Evolutionary conservation across 2,888 invertebrate genomes (phyloP).

Genomic region (Drosophila silvestris): DNA sequence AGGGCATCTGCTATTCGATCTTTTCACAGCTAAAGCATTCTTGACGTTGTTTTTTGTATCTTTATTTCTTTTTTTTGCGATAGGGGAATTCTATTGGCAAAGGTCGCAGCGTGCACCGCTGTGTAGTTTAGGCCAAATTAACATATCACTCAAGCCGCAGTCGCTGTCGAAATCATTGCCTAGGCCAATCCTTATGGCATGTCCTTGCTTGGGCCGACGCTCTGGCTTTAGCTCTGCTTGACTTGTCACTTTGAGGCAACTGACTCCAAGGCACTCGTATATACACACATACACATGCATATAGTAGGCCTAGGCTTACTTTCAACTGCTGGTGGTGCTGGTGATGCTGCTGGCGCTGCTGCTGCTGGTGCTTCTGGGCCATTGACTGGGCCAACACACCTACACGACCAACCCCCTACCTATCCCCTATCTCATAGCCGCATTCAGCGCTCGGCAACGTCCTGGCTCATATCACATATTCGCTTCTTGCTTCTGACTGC

Average conservation of each 20-base stretch:
- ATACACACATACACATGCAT: neutral
- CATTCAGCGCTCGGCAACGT: constrained; percentile 29
- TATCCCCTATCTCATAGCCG: neutral
- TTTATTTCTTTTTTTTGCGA: constrained; percentile 16
- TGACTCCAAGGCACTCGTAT: constrained; percentile 37
- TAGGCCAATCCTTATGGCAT: constrained; percentile 43
- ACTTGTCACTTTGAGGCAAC: constrained; percentile 69
- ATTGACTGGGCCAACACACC: constrained; percentile 30
- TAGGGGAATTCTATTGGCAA: constrained; percentile 51
- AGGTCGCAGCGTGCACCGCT: constrained; percentile 47
- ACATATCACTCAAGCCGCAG: constrained; percentile 70
- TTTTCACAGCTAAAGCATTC: neutral
- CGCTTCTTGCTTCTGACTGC: constrained; percentile 24
- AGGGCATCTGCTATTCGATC: neutral
- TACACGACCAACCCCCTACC: neutral
- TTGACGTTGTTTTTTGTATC: neutral
- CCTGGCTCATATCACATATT: constrained; percentile 67
- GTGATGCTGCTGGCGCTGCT: neutral
- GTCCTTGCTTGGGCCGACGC: constrained; percentile 19
- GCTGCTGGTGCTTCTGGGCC: constrained; percentile 28
- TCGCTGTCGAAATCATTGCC: constrained; percentile 40
- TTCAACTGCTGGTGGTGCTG: neutral
- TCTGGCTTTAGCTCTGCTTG: constrained; percentile 45
- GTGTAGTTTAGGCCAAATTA: constrained; percentile 73
- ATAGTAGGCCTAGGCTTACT: constrained; percentile 27